Conservation (phyloP, 2,113 vertebrate genomes). For the Phylloscopus trochiloides region DNA sequence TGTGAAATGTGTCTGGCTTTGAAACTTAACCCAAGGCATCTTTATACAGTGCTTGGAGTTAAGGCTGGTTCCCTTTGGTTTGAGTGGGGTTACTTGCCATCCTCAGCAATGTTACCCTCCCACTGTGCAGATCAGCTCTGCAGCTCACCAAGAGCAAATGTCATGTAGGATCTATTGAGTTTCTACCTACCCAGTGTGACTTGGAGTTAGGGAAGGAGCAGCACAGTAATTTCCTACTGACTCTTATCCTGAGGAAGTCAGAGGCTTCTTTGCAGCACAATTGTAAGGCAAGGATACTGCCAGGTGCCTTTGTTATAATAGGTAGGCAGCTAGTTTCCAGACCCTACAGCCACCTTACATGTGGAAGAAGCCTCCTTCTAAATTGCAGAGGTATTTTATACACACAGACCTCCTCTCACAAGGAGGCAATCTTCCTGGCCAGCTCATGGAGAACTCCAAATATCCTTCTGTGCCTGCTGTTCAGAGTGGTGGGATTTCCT, state of each 20-base stretch:
- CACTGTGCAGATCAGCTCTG: background rate
- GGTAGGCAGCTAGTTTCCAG: background rate
- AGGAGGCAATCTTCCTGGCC: background rate
- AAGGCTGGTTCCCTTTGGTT: background rate
- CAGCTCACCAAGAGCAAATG: background rate
- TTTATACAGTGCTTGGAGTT: background rate
- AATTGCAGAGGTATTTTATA: background rate
- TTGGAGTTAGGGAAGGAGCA: background rate
- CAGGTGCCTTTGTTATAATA: background rate
- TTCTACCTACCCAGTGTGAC: background rate
- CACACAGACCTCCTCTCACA: background rate
- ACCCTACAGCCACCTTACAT: background rate
- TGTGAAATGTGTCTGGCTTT: background rate
- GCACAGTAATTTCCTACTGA: background rate
- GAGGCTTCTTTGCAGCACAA: background rate
- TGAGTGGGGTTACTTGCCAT: background rate
- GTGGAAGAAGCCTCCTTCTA: background rate
- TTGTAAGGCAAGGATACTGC: background rate
- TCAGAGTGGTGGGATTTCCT: accelerated
- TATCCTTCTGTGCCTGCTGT: background rate
- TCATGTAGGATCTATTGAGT: background rate
- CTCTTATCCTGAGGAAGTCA: background rate
- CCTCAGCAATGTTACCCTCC: background rate
- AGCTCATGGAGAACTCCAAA: background rate
- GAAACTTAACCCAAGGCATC: background rate